phyloP scores from a whole-genome alignment of 1,140 invertebrate genomes.

The Nasonia giraulti region DNA sequence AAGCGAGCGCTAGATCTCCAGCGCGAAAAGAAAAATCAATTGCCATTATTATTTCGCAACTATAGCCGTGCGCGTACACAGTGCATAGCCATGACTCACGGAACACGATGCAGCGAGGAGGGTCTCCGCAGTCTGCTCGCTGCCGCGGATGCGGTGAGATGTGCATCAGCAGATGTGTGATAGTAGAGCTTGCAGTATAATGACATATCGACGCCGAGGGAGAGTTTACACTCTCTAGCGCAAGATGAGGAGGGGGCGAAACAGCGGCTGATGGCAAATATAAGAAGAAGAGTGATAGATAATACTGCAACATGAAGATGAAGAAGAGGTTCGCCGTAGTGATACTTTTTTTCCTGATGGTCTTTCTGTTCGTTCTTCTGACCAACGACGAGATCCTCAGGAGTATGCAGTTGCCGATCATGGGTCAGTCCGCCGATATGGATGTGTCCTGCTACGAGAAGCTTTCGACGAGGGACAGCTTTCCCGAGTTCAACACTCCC shows the following conservation, averaged over 20 bases:
- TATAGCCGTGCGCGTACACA: too few relatives aligned
- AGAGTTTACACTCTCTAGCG: too few relatives aligned
- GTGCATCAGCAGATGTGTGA: too few relatives aligned
- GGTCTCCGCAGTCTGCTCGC: too few relatives aligned
- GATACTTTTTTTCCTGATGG: not conserved
- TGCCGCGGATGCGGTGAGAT: too few relatives aligned
- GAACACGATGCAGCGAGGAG: too few relatives aligned
- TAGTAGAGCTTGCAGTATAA: too few relatives aligned
- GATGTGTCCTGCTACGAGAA: slow-evolving; percentile 65
- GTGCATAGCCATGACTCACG: too few relatives aligned
- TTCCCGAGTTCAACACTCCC: slow-evolving; percentile 56
- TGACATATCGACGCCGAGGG: too few relatives aligned
- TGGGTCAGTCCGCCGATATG: slow-evolving; percentile 33
- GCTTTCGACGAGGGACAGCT: slow-evolving; percentile 42
- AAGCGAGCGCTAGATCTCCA: not conserved
- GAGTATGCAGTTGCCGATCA: not conserved
- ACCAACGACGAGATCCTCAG: slow-evolving; percentile 4
- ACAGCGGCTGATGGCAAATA: too few relatives aligned
- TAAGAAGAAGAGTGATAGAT: not conserved
- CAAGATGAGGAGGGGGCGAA: too few relatives aligned
- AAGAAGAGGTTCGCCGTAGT: slow-evolving; percentile 23
- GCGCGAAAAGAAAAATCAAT: not conserved
- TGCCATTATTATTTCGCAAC: not conserved
- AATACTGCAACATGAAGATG: slow-evolving; percentile 9
- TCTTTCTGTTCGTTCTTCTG: not conserved